Percentiles rank a stretch among this genome's conserved stretches.
phyloP scores from a whole-genome alignment of 2,797 vertebrate genomes.

The Hybognathus amarus region DNA sequence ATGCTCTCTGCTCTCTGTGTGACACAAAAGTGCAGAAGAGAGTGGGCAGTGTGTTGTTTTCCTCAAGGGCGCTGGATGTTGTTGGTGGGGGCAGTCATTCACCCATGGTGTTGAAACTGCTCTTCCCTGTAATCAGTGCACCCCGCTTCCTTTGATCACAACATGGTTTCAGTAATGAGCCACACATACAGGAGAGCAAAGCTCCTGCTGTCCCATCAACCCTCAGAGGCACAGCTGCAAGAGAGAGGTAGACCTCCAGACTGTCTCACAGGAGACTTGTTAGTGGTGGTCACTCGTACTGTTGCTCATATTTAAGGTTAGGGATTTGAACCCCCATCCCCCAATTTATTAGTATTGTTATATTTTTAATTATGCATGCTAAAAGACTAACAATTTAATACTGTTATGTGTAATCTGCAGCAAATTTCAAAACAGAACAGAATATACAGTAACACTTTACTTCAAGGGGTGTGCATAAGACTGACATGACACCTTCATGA shows the following conservation, averaged over 20 bases:
- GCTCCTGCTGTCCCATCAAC: constrained; percentile 56
- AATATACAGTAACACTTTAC: too few relatives aligned
- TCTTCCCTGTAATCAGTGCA: constrained; percentile 73
- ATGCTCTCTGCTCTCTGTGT: not conserved
- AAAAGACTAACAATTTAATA: not conserved
- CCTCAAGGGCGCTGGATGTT: constrained; percentile 2
- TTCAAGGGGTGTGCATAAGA: too few relatives aligned
- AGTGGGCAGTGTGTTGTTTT: constrained; percentile 3
- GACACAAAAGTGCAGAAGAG: constrained; percentile 12
- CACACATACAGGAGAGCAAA: constrained; percentile 66
- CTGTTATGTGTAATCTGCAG: not conserved
- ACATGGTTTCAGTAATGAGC: constrained; percentile 68
- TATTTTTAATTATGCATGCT: not conserved
- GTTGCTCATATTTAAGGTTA: not conserved
- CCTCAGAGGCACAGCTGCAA: constrained; percentile 66
- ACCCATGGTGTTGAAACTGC: constrained; percentile 64
- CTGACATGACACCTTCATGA: too few relatives aligned
- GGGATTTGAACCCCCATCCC: not conserved
- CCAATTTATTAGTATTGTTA: not conserved
- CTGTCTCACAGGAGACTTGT: not conserved
- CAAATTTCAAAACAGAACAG: not conserved
- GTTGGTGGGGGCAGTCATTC: constrained; percentile 65
- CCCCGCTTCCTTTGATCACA: constrained; percentile 72
- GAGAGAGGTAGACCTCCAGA: constrained; percentile 38
- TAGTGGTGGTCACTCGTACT: not conserved